Evolutionary conservation across 1,140 invertebrate genomes (phyloP).

Genomic region (Drosophila subpulchrella): DNA sequence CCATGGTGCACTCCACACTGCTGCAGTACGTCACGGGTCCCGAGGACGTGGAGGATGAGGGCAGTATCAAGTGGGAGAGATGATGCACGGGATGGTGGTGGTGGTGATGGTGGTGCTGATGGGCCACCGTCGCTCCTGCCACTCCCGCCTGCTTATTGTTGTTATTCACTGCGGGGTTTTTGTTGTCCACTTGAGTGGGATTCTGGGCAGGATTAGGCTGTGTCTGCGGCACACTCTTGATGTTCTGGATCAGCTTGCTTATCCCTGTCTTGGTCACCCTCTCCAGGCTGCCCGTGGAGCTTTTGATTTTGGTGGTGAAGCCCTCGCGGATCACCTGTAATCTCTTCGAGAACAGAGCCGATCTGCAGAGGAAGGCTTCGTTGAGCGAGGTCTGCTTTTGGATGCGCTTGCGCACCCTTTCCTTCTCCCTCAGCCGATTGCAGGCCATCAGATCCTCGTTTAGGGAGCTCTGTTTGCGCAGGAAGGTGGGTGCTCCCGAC

Average conservation of each 20-base stretch:
- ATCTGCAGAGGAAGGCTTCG: constrained; percentile 92
- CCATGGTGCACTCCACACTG: constrained; percentile 61
- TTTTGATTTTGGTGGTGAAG: constrained; percentile 91
- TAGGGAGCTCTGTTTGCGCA: constrained; percentile 94
- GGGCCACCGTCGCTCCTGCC: background rate
- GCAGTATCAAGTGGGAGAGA: constrained; percentile 19
- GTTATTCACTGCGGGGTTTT: constrained; percentile 34
- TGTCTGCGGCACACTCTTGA: constrained; percentile 86
- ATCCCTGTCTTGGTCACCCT: constrained; percentile 91
- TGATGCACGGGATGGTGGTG: constrained; percentile 56
- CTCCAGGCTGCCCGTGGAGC: constrained; percentile 91
- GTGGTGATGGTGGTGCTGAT: constrained; percentile 64
- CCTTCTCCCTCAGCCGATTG: constrained; percentile 92
- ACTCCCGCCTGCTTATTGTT: constrained; percentile 41
- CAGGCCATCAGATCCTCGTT: constrained; percentile 95
- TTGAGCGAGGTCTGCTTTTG: constrained; percentile 95
- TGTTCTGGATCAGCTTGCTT: constrained; percentile 90
- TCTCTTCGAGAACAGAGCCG: constrained; percentile 89
- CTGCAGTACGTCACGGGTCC: constrained; percentile 80
- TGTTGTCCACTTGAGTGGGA: constrained; percentile 11
- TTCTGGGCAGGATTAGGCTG: constrained; percentile 10
- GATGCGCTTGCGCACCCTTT: constrained; percentile 92
- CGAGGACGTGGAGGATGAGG: constrained; percentile 7
- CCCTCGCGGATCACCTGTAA: constrained; percentile 94
- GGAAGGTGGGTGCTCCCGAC: constrained; percentile 47